Evolutionary conservation across 2,888 invertebrate species (phyloP).

Genomic region (Monochamus alternatus): DNA sequence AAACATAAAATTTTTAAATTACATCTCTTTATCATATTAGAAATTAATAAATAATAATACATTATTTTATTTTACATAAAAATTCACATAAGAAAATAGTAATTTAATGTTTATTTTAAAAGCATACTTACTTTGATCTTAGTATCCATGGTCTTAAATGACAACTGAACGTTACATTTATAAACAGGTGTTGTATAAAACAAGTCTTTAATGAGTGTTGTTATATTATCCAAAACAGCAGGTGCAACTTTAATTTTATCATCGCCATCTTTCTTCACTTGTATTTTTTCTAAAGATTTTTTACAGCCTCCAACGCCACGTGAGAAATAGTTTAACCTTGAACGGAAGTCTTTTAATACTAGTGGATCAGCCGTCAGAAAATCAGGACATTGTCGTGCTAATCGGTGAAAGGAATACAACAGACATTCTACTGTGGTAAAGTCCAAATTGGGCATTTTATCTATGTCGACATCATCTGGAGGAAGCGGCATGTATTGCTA

Average conservation of each 20-base stretch:
- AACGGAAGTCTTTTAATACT: slow-evolving; percentile 87
- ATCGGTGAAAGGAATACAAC: slow-evolving; percentile 82
- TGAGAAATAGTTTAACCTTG: slow-evolving; percentile 92
- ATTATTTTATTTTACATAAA: no score
- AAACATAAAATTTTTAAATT: no score
- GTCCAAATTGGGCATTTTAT: slow-evolving; percentile 86
- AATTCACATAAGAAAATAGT: background rate
- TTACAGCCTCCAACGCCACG: slow-evolving; percentile 84
- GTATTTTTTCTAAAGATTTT: slow-evolving; percentile 59
- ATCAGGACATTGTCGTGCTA: slow-evolving; percentile 86
- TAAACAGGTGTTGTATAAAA: slow-evolving; percentile 96
- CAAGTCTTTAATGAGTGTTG: slow-evolving; percentile 91
- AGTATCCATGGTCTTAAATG: slow-evolving; percentile 76
- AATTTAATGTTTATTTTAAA: slow-evolving; percentile 19
- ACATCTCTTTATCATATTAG: no score
- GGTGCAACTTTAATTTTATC: slow-evolving; percentile 88
- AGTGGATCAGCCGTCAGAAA: slow-evolving; percentile 82
- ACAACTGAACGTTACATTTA: slow-evolving; percentile 86
- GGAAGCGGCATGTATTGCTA: slow-evolving; percentile 93
- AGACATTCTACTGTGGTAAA: slow-evolving; percentile 96
- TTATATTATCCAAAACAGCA: slow-evolving; percentile 94
- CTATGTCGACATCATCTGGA: slow-evolving; percentile 78
- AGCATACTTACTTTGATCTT: slow-evolving; percentile 71
- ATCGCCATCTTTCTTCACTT: slow-evolving; percentile 69
- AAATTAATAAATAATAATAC: no score